These are phyloP conservation scores for Hyppa rectilinea DNA, from an alignment of 2,888 invertebrate genomes.

Conservation along the genomic window DNA sequence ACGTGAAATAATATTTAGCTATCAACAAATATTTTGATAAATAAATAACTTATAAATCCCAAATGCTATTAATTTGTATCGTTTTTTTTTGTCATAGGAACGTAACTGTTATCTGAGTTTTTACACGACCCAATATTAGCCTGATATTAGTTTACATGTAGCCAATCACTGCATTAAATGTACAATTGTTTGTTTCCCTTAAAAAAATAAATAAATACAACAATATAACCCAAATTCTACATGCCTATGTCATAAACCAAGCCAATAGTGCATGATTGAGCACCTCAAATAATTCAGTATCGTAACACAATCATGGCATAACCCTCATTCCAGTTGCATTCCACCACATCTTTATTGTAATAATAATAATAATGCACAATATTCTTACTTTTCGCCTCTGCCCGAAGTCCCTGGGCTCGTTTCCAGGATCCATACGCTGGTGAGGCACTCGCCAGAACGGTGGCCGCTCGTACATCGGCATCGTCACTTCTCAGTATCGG, in stretches of 20 bases:
- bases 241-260: slow-evolving; percentile 32
- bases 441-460: slow-evolving; percentile 91
- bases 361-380: slow-evolving; percentile 31
- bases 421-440: slow-evolving; percentile 85
- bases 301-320: slow-evolving; percentile 35
- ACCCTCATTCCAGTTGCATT: slow-evolving; percentile 1
- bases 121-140: background rate
- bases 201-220: too few species aligned
- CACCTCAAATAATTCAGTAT: slow-evolving; percentile 32
- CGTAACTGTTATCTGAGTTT: background rate
- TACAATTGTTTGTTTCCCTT: too few species aligned
- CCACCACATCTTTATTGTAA: background rate
- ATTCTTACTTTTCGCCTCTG: slow-evolving; percentile 75
- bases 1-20: too few species aligned
- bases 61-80: background rate
- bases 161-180: background rate
- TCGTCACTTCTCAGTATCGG: slow-evolving; percentile 68
- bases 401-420: slow-evolving; percentile 79
- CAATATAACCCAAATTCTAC: slow-evolving; percentile 15
- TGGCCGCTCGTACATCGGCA: slow-evolving; percentile 91
- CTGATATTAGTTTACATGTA: background rate
- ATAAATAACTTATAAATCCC: background rate
- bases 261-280: slow-evolving; percentile 13
- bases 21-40: background rate
- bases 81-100: background rate